phyloP scores from a whole-genome alignment of 2,888 invertebrate species.

The Apantesis nais region DNA sequence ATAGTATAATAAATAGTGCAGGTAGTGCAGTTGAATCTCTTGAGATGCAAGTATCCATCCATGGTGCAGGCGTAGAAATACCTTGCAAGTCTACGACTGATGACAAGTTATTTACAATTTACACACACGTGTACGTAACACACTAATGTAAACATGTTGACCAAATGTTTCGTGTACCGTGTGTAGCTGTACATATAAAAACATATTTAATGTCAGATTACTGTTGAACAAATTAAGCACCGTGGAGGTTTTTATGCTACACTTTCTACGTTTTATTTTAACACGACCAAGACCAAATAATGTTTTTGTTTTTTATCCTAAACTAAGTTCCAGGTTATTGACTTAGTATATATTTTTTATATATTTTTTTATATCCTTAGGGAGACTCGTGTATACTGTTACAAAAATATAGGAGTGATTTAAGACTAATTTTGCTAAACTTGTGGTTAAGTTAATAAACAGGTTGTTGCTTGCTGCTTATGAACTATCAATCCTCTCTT shows the following conservation, averaged over 20 bases:
- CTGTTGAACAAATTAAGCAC: neutral
- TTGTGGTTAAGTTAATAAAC: neutral
- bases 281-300: neutral
- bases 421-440: neutral
- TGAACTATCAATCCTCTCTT: neutral
- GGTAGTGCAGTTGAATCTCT: no score
- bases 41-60: no score
- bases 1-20: no score
- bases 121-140: neutral
- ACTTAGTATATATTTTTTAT: no score
- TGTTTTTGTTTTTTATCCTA: no score
- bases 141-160: neutral
- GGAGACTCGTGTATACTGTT: no score
- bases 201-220: neutral
- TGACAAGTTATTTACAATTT: neutral
- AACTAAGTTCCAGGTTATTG: no score
- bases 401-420: neutral
- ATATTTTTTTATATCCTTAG: no score
- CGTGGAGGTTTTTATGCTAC: neutral
- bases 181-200: neutral
- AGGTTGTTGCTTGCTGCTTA: neutral
- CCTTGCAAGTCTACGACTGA: neutral
- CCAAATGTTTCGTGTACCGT: neutral
- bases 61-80: no score
- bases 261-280: no score